Evolutionary conservation across 2,888 invertebrate species (phyloP), one percentile per base, ranked within the genome.

Genomic region (Noctua janthe): DNA sequence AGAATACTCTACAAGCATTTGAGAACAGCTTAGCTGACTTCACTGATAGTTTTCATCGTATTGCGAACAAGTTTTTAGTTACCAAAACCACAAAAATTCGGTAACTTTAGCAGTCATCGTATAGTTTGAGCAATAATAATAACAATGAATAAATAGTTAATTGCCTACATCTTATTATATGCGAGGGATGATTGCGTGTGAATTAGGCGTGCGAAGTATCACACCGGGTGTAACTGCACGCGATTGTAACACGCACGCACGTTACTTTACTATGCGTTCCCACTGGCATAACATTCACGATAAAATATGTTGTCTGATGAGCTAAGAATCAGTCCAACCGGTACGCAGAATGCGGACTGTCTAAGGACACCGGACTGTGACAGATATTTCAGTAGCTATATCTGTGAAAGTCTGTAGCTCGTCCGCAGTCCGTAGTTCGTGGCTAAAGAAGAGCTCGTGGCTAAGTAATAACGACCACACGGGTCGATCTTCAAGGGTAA

Each of bases 211-310:
- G 96, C 92, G 97, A 96, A 96, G 86, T 86, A 83, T 90, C 87
- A 89, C 96, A 96, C 94, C 96, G 89, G 95, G 82, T 82, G 86
- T 47, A 73, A 59, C 35, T 70, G 76, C 97, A 96, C 96, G 96
- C 96, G 91, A 96, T 94, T 83, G 59, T 81, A 86, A 51, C 90
- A 91, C 90, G 92, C 92, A 92, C 91, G 86, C 71, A 85, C 82
- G 43, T 80, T 74, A 73, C 76, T 72, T 83, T 86, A 83, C 15
- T 69, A 2, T n/a, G 69, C 23, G 69, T n/a, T 69, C 0, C 17
- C n/a, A 47, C 7, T 47, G 47, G 8, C 47, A 69, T 69, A n/a
- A n/a, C 47, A 69, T 47, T 29, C 17, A n/a, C 17, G n/a, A n/a
- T 47, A 47, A 69, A 69, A 69, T 8, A 47, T 47, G n/a, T 47